Percentiles rank a stretch among this genome's conserved stretches.
Evolutionary conservation across 2,113 vertebrate species (phyloP).

Genomic region (Albula glossodonta): DNA sequence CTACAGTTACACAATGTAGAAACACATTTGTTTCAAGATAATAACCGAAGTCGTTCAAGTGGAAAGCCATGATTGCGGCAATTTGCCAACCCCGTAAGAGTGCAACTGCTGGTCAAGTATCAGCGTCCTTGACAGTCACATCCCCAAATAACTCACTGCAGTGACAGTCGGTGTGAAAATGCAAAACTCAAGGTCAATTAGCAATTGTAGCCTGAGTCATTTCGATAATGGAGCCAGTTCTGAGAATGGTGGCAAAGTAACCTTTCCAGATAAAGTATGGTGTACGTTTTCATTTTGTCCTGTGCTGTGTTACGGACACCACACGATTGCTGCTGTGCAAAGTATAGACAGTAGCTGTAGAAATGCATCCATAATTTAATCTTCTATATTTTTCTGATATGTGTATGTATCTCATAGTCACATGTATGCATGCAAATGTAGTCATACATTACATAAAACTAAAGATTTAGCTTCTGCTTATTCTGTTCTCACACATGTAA

Average conservation of each 20-base stretch:
- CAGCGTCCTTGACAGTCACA: neutral
- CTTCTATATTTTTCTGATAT: neutral
- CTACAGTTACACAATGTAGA: neutral
- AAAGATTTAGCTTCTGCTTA: neutral
- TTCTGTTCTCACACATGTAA: neutral
- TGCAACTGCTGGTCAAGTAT: constrained; percentile 9
- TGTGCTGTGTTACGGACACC: too few relatives aligned
- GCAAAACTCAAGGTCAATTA: constrained; percentile 27
- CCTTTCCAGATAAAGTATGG: neutral
- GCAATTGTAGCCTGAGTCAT: neutral
- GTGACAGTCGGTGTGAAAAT: constrained; percentile 6
- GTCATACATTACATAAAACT: neutral
- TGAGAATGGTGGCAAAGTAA: neutral
- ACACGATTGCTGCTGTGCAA: neutral
- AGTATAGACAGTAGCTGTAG: neutral
- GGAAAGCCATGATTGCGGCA: constrained; percentile 14
- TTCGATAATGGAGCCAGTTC: constrained; percentile 3
- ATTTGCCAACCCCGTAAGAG: constrained; percentile 8
- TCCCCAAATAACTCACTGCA: constrained; percentile 2
- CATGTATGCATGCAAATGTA: neutral
- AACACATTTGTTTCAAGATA: constrained; percentile 4
- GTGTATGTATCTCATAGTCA: neutral
- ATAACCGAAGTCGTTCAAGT: constrained; percentile 12
- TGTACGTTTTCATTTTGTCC: neutral
- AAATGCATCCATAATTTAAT: neutral